phyloP scores from a whole-genome alignment of 2,797 vertebrate species.

The Labeo calbasu region DNA sequence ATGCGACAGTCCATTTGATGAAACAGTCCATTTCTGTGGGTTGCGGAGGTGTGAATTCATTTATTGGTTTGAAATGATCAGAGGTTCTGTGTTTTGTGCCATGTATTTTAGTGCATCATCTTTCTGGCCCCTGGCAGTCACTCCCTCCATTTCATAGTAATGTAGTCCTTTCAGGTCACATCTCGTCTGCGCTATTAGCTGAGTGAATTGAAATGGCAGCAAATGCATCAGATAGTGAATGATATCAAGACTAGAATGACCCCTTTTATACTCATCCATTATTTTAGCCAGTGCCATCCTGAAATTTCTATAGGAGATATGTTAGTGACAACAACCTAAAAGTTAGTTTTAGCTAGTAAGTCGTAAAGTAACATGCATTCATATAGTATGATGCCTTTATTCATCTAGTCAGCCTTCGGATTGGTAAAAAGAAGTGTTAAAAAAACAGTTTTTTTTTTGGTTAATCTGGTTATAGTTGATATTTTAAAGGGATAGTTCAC shows the following conservation, averaged over 20 bases:
- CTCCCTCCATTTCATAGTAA: constrained; percentile 21
- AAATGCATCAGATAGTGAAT: constrained; percentile 18
- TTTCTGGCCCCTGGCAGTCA: constrained; percentile 28
- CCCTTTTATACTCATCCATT: neutral
- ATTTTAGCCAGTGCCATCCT: neutral
- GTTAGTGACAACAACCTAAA: neutral
- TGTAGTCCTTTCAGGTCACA: constrained; percentile 24
- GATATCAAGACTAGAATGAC: neutral
- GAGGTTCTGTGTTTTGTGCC: neutral
- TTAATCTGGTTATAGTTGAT: neutral
- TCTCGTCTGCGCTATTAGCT: constrained; percentile 3
- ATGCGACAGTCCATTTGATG: neutral
- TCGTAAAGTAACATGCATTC: neutral
- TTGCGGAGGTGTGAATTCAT: constrained; percentile 28
- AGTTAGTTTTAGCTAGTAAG: neutral
- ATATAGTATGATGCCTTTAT: neutral
- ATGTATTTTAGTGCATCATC: constrained; percentile 27
- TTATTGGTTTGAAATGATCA: constrained; percentile 15
- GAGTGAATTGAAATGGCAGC: constrained; percentile 17
- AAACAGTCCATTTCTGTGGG: constrained; percentile 15
- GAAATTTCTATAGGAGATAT: neutral
- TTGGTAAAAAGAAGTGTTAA: neutral
- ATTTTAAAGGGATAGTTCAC: neutral
- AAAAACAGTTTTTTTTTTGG: neutral
- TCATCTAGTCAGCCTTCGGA: neutral